phyloP scores from a whole-genome alignment of 2,113 vertebrate genomes.

The Sciurus niger region DNA sequence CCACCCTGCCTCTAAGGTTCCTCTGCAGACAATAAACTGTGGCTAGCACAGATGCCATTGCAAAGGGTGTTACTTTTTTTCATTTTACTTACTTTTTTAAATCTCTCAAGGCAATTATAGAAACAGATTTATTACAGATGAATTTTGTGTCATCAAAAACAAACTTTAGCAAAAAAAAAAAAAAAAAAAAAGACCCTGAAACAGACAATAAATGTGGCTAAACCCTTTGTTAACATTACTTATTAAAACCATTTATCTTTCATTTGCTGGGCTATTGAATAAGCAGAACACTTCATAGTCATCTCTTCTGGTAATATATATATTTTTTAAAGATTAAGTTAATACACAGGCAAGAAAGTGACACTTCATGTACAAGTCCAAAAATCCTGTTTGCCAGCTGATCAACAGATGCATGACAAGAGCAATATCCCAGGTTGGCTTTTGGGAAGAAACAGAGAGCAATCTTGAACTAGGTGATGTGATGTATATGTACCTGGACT shows the following conservation, averaged over 20 bases:
- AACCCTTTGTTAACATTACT: conserved; percentile 11
- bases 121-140: conserved; percentile 34
- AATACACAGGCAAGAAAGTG: not conserved
- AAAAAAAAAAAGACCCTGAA: not conserved
- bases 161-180: not conserved
- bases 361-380: not conserved
- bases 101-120: conserved; percentile 20
- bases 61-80: conserved; percentile 9
- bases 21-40: not conserved
- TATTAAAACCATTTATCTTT: conserved; percentile 51
- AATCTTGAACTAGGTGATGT: not conserved
- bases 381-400: not conserved
- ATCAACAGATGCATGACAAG: not conserved
- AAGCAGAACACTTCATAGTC: conserved; percentile 31
- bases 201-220: conserved; percentile 12
- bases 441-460: not conserved
- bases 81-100: not conserved
- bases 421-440: not conserved
- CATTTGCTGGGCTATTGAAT: not conserved
- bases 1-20: not conserved
- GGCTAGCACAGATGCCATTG: not conserved
- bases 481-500: not conserved
- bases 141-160: conserved; percentile 18
- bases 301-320: not conserved
- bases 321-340: conserved; percentile 3